These are phyloP conservation scores for Sisyra nigra DNA, from an alignment of 2,888 invertebrate species.

Conservation along the genomic window DNA sequence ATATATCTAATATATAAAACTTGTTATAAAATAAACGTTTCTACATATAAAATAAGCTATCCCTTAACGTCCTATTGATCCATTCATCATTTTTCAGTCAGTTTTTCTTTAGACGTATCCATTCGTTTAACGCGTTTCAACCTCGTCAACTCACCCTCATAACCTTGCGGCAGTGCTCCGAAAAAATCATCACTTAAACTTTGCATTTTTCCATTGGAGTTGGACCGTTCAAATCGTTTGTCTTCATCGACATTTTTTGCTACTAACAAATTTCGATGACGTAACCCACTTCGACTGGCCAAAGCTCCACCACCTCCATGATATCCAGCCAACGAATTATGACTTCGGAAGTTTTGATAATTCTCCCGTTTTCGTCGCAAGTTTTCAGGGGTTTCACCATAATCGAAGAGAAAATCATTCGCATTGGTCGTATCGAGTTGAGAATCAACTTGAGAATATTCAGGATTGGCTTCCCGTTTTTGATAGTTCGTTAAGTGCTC, in stretches of 20 bases:
- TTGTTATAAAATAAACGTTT: too few relatives aligned
- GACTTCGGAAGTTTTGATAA: constrained; percentile 11
- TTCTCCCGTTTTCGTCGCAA: constrained; percentile 14
- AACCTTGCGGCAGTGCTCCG: constrained; percentile 25
- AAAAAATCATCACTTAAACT: constrained; percentile 20
- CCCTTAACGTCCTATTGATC: background rate
- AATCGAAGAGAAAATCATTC: constrained; percentile 13
- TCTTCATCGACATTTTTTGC: background rate
- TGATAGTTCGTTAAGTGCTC: background rate
- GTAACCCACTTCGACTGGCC: constrained; percentile 17
- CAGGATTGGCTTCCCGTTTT: constrained; percentile 4
- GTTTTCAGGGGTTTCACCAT: constrained; percentile 2
- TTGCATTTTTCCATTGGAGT: constrained; percentile 4
- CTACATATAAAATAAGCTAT: background rate
- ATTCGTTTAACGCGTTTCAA: constrained; percentile 25
- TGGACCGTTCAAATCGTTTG: constrained; percentile 5
- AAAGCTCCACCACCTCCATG: constrained; percentile 16
- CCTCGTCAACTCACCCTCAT: constrained; percentile 23
- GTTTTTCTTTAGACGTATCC: background rate
- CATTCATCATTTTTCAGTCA: background rate
- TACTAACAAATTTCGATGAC: constrained; percentile 13
- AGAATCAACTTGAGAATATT: constrained; percentile 12
- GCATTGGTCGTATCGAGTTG: constrained; percentile 9
- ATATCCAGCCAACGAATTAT: constrained; percentile 13
- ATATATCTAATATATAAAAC: too few relatives aligned